phyloP scores from a whole-genome alignment of 2,888 invertebrate genomes.

The Caenorhabditis sp. region DNA sequence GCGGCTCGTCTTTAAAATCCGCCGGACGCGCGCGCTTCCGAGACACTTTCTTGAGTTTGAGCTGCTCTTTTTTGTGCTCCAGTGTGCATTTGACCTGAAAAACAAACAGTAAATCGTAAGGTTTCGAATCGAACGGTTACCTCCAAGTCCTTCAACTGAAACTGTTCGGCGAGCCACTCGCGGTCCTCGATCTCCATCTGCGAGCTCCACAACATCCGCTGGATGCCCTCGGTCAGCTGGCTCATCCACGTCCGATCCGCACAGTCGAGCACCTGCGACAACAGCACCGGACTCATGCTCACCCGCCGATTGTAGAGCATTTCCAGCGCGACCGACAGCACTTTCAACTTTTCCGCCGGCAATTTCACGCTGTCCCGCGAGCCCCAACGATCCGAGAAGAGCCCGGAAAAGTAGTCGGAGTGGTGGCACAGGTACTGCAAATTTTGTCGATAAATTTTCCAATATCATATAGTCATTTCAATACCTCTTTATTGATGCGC shows the following conservation, averaged over 20 bases:
- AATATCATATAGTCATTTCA: no score
- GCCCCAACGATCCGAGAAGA: slow-evolving; percentile 31
- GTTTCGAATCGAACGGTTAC: not conserved
- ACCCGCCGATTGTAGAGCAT: slow-evolving; percentile 22
- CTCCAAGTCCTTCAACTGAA: slow-evolving; percentile 27
- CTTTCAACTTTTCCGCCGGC: not conserved
- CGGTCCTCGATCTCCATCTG: slow-evolving; percentile 17
- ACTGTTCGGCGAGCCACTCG: slow-evolving; percentile 36
- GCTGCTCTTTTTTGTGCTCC: slow-evolving; percentile 27
- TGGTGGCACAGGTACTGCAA: slow-evolving; percentile 33
- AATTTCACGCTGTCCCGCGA: not conserved
- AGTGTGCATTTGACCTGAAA: slow-evolving; percentile 31
- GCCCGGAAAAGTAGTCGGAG: slow-evolving; percentile 25
- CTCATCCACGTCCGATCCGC: slow-evolving; percentile 20
- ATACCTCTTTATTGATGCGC: slow-evolving; percentile 11
- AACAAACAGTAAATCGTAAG: not conserved
- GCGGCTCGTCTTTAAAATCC: slow-evolving; percentile 29
- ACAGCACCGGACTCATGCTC: not conserved
- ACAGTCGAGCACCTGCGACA: slow-evolving; percentile 10
- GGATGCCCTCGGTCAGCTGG: slow-evolving; percentile 11
- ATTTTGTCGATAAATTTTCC: no score
- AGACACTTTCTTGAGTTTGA: not conserved
- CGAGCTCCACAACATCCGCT: slow-evolving; percentile 9
- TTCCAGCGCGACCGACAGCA: not conserved
- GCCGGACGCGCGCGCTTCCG: slow-evolving; percentile 31